Evolutionary conservation across 2,888 invertebrate species (phyloP).

Genomic region (Cryptus viduatorius): DNA sequence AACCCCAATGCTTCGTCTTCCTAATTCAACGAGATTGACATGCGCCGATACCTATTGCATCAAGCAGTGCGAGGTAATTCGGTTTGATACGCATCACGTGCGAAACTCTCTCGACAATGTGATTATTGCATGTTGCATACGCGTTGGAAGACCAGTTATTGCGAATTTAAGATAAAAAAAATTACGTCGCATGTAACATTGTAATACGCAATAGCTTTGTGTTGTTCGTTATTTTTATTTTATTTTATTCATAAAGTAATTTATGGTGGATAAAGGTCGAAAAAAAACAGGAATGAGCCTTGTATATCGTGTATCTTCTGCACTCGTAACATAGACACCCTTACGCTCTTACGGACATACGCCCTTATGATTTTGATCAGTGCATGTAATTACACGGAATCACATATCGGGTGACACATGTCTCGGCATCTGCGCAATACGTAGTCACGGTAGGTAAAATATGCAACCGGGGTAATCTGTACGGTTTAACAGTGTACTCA

Average conservation of each 20-base stretch:
- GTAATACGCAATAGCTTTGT: too few relatives aligned
- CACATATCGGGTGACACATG: conserved; percentile 11
- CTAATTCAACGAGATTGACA: conserved; percentile 13
- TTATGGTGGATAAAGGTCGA: too few relatives aligned
- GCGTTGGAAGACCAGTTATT: not conserved
- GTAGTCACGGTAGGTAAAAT: conserved; percentile 65
- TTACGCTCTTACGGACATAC: too few relatives aligned
- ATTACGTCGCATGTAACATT: too few relatives aligned
- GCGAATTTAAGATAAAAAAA: not conserved
- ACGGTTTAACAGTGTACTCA: conserved; percentile 73
- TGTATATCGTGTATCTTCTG: not conserved
- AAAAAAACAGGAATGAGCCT: not conserved
- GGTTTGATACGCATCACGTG: conserved; percentile 11
- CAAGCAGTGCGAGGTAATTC: conserved; percentile 25
- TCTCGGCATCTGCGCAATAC: conserved; percentile 8
- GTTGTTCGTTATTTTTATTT: too few relatives aligned
- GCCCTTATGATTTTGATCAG: not conserved
- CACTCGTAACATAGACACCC: not conserved
- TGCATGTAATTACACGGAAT: conserved; percentile 16
- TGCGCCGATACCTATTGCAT: conserved; percentile 22
- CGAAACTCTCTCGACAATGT: conserved; percentile 8
- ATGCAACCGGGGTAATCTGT: conserved; percentile 74
- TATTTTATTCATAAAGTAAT: too few relatives aligned
- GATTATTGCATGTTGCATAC: not conserved
- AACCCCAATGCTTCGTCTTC: not conserved